phyloP scores from a whole-genome alignment of 1,140 invertebrate genomes.

The Drosophila pseudoobscura region DNA sequence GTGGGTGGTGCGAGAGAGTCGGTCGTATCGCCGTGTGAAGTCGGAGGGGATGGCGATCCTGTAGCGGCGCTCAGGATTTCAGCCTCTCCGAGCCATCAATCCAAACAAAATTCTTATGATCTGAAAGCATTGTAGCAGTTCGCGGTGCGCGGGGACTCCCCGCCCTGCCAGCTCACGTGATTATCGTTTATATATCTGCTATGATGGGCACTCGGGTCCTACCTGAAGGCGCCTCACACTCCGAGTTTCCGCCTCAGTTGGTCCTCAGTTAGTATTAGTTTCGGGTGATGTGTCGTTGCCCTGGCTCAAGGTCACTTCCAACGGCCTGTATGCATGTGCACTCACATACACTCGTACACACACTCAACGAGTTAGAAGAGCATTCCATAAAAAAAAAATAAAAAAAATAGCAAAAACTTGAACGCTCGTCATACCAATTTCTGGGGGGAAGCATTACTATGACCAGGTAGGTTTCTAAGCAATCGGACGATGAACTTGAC shows the following conservation, averaged over 20 bases:
- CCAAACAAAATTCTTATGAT: too few species aligned
- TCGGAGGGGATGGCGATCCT: too few species aligned
- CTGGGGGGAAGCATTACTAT: slow-evolving; percentile 9
- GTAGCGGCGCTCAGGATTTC: too few species aligned
- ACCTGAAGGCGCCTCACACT: too few species aligned
- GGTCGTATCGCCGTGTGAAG: neutral
- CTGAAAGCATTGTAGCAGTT: too few species aligned
- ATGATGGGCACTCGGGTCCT: too few species aligned
- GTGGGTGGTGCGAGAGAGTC: slow-evolving; percentile 8
- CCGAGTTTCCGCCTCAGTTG: slow-evolving; percentile 11
- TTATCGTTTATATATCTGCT: too few species aligned
- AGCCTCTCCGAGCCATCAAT: too few species aligned
- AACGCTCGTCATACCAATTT: slow-evolving; percentile 18
- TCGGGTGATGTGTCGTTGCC: slow-evolving; percentile 33
- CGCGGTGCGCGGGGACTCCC: too few species aligned
- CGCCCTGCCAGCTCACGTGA: too few species aligned
- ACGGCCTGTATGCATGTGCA: slow-evolving; percentile 17
- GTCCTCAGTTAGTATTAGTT: slow-evolving; percentile 29
- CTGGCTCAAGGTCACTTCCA: slow-evolving; percentile 33
- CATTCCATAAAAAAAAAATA: slow-evolving; percentile 15
- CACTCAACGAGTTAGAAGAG: slow-evolving; percentile 32
- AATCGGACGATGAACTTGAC: slow-evolving; percentile 53
- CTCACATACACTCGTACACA: slow-evolving; percentile 8
- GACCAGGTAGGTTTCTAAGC: slow-evolving; percentile 2
- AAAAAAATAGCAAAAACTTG: slow-evolving; percentile 2